A percentile compares a stretch with the other conserved stretches of the same genome.
These are phyloP conservation scores for Pecten maximus DNA, from an alignment of 2,888 invertebrate genomes.

Conservation along the genomic window DNA sequence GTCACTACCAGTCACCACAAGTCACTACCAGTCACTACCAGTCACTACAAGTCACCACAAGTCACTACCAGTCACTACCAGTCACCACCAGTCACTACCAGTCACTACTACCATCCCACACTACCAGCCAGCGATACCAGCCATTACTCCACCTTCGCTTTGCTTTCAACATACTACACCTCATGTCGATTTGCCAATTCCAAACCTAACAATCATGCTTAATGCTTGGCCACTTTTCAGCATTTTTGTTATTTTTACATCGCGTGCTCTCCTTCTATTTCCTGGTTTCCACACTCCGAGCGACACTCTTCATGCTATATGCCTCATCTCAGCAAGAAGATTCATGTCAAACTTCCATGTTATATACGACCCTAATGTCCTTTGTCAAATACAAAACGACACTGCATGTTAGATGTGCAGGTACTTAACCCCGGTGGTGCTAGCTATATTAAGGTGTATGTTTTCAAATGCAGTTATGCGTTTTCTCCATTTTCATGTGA, in stretches of 20 bases:
- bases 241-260: background rate
- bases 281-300: background rate
- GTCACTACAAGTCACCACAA: too few species aligned
- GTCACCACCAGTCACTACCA: too few species aligned
- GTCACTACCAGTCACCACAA: too few species aligned
- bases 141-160: too few species aligned
- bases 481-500: background rate
- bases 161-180: background rate
- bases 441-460: background rate
- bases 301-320: background rate
- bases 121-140: too few species aligned
- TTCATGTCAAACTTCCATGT: background rate
- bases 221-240: background rate
- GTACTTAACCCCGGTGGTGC: background rate
- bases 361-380: background rate
- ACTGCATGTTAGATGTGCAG: background rate
- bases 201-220: background rate
- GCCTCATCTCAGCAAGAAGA: background rate
- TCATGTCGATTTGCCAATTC: background rate
- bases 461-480: background rate
- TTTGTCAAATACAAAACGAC: background rate
- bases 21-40: too few species aligned
- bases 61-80: too few species aligned
- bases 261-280: background rate
- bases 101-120: too few species aligned